These are phyloP conservation scores for Epinotia brunnichana DNA, from an alignment of 2,888 invertebrate species.

Conservation along the genomic window DNA sequence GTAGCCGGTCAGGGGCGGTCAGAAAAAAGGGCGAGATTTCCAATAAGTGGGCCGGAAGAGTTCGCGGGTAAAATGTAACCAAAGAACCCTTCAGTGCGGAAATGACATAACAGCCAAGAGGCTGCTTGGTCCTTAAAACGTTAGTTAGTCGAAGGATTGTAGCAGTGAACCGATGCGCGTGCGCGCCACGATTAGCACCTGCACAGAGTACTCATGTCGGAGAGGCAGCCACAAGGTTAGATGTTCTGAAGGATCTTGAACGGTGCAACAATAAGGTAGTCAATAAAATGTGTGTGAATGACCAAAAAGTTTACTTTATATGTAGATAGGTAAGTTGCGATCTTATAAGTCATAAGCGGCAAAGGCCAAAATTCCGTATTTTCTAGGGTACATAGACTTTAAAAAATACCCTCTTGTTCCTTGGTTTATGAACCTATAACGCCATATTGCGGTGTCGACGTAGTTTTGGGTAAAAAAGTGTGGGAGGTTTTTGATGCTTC, in stretches of 20 bases:
- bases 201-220: slow-evolving; percentile 53
- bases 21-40: slow-evolving; percentile 73
- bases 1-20: slow-evolving; percentile 64
- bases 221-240: slow-evolving; percentile 1
- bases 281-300: no score
- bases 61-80: slow-evolving; percentile 76
- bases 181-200: slow-evolving; percentile 72
- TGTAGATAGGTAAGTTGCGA: no score
- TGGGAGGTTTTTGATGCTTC: not conserved
- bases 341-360: no score
- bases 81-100: slow-evolving; percentile 55
- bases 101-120: slow-evolving; percentile 72
- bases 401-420: no score
- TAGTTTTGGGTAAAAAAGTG: not conserved
- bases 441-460: not conserved
- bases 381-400: no score
- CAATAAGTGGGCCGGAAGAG: slow-evolving; percentile 76
- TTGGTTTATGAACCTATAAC: no score
- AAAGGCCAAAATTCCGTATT: no score
- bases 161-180: slow-evolving; percentile 56
- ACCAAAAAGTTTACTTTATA: no score
- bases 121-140: slow-evolving; percentile 13
- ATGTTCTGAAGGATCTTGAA: not conserved
- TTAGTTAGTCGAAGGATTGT: slow-evolving; percentile 1
- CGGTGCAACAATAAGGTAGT: no score